Base-by-base conservation (phyloP, 2,113 vertebrate species). In the Microtus montanus region DNA sequence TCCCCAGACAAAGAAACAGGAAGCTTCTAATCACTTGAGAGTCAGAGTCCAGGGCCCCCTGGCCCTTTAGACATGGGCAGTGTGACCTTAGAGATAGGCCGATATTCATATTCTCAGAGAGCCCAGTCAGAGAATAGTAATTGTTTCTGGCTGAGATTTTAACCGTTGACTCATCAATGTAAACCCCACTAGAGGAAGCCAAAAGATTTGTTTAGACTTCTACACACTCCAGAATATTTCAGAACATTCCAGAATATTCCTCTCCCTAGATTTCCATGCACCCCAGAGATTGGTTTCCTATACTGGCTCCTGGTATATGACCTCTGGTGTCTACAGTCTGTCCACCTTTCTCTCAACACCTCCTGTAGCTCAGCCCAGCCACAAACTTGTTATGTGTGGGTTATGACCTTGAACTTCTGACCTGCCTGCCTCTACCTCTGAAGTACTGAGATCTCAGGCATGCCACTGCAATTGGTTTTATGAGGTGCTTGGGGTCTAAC, bases 201-300 rank as follows among this genome's bases (percentile, higher is more conserved):
- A 75, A 52, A 52, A 68, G 38, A 1, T 15, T 94, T 4, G 1
- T 44, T 90, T 71, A 63, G 49, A 71, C 52, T 54, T 82, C 73
- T 64, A 41, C 24, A 54, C 41, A 49, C 77, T 77, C 87, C 22
- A 71, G 90, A 91, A 91, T 70, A 86, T 64, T 91, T 71, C 30
- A 70, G 68, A 70, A 54, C 41, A 49, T 85, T 77, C 87, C 22
- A 70, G 90, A 91, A 91, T 70, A 86, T 64, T 91, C 84, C 75
- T 66, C n/a, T 30, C 49, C n/a, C 41, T 54, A 68, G 58, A 78
- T 44, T 71, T 58, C 87, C 10, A 11, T 71, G 11, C 30, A 35
- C 49, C 38, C 35, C 85, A 73, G 33, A 70, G 7, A 75, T 22
- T 61, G n/a, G 64, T 58, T 26, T 82, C 79, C 64, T 77, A 77